These are phyloP conservation scores for Sander lucioperca DNA, from an alignment of 2,113 vertebrate species.

Conservation along the genomic window DNA sequence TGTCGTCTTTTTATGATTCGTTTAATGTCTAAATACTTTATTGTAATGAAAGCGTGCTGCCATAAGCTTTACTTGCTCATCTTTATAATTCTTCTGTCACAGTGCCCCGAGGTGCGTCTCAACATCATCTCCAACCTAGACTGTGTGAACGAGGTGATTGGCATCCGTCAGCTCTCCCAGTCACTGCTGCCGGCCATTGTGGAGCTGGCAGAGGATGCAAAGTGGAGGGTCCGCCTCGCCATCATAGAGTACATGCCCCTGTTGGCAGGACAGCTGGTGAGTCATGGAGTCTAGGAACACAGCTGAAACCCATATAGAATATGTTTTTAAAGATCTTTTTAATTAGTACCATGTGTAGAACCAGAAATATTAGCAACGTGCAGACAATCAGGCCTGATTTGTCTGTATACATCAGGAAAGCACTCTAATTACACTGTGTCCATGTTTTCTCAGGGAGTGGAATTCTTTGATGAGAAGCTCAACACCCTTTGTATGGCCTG, in stretches of 20 bases:
- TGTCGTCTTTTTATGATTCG: not conserved
- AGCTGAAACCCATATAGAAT: conserved; percentile 10
- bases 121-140: conserved; percentile 95
- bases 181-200: conserved; percentile 92
- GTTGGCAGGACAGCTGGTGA: conserved; percentile 92
- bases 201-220: conserved; percentile 92
- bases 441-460: conserved; percentile 87
- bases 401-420: conserved; percentile 2
- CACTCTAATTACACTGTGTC: not conserved
- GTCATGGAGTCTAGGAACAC: conserved; percentile 53
- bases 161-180: conserved; percentile 92
- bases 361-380: not conserved
- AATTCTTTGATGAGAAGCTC: conserved; percentile 95
- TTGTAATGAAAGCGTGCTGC: not conserved
- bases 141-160: conserved; percentile 93
- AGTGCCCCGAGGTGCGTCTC: conserved; percentile 93
- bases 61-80: not conserved
- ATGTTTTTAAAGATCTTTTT: conserved; percentile 23
- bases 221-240: conserved; percentile 92
- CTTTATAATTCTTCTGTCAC: not conserved
- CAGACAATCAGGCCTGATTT: not conserved
- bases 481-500: conserved; percentile 95
- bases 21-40: conserved; percentile 2
- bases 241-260: conserved; percentile 95
- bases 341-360: conserved; percentile 1